A percentile compares a stretch with the other conserved stretches of the same genome.
phyloP scores from a whole-genome alignment of 2,113 vertebrate species.

The Cairina moschata region DNA sequence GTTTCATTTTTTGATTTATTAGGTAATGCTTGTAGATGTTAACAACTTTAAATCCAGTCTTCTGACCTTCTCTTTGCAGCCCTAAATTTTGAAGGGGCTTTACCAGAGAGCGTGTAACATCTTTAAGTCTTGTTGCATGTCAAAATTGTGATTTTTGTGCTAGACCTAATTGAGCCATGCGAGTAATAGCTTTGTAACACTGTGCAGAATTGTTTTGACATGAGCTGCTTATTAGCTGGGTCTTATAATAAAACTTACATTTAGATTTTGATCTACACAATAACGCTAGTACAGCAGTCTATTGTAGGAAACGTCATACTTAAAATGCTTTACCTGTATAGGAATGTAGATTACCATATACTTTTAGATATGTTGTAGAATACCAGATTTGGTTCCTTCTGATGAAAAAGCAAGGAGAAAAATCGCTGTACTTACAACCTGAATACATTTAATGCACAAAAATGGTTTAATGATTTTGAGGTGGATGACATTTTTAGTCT shows the following conservation, averaged over 20 bases:
- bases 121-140: background rate
- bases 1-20: background rate
- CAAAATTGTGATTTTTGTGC: background rate
- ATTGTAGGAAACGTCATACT: background rate
- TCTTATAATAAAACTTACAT: background rate
- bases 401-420: background rate
- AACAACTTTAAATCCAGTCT: background rate
- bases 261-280: background rate
- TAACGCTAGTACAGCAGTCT: background rate
- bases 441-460: background rate
- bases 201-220: background rate
- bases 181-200: background rate
- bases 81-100: background rate
- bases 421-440: background rate
- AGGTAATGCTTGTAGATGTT: background rate
- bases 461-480: background rate
- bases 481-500: background rate
- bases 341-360: background rate
- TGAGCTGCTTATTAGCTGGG: background rate
- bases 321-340: background rate
- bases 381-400: background rate
- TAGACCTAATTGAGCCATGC: background rate
- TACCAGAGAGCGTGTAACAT: background rate
- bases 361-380: background rate
- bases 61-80: background rate